Percentiles rank a stretch among this genome's conserved stretches.
Conservation (phyloP, 2,888 invertebrate species). For the Zhuqinia jingwanae region DNA sequence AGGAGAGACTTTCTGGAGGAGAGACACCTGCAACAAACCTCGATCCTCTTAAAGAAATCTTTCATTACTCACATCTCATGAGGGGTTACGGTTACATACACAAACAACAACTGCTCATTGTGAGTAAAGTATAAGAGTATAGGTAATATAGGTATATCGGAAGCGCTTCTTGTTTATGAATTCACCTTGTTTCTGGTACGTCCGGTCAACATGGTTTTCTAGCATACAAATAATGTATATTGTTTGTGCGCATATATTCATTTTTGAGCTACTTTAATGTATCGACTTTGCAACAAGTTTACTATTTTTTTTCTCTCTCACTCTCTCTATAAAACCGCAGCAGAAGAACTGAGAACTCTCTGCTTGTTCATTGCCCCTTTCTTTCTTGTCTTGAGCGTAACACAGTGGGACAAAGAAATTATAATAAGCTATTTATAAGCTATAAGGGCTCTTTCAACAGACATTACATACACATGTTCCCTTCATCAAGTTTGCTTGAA, state of each 20-base stretch:
- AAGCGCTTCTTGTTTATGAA: no score
- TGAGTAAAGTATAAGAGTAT: neutral
- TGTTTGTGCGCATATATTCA: conserved; percentile 35
- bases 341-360: conserved; percentile 31
- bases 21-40: conserved; percentile 69
- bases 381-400: conserved; percentile 64
- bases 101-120: conserved; percentile 56
- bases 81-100: conserved; percentile 71
- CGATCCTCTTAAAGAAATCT: conserved; percentile 42
- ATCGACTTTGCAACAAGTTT: neutral
- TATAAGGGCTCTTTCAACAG: conserved; percentile 66
- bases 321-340: conserved; percentile 40
- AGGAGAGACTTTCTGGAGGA: conserved; percentile 40
- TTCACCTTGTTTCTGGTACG: no score
- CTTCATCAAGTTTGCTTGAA: conserved; percentile 61
- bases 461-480: conserved; percentile 60
- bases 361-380: no score
- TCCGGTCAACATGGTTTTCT: neutral
- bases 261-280: neutral
- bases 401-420: conserved; percentile 72
- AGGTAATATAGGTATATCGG: no score
- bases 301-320: no score
- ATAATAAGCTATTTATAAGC: conserved; percentile 72
- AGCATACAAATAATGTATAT: no score
- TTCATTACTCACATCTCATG: conserved; percentile 65